Evolutionary conservation across 2,888 invertebrate genomes (phyloP).

Genomic region (Cyclophora albipunctata): DNA sequence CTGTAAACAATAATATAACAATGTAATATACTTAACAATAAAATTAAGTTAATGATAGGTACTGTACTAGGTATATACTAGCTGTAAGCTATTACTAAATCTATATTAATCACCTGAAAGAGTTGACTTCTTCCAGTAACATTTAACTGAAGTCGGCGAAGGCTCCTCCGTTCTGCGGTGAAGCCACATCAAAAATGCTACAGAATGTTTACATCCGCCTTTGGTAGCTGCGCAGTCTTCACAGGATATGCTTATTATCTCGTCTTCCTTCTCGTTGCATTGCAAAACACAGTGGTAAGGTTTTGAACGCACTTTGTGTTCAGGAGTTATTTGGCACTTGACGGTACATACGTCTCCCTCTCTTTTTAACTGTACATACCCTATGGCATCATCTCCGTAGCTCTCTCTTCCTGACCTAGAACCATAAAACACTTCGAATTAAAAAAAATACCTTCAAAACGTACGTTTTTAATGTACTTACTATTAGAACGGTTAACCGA

Average conservation of each 20-base stretch:
- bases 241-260: slow-evolving; percentile 2
- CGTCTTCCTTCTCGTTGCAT: slow-evolving; percentile 3
- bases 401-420: too few species aligned
- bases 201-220: slow-evolving; percentile 13
- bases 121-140: slow-evolving; percentile 9
- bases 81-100: neutral
- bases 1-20: slow-evolving; percentile 1
- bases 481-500: too few species aligned
- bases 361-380: neutral
- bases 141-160: slow-evolving; percentile 3
- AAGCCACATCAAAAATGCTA: slow-evolving; percentile 13
- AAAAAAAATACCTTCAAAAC: too few species aligned
- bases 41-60: too few species aligned
- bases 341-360: slow-evolving; percentile 5
- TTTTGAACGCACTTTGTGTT: slow-evolving; percentile 3
- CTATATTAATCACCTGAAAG: neutral
- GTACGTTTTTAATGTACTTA: too few species aligned
- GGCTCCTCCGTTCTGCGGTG: slow-evolving; percentile 7
- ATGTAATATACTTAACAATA: neutral
- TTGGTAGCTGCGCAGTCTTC: slow-evolving; percentile 7
- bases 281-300: neutral
- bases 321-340: slow-evolving; percentile 5
- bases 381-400: too few species aligned
- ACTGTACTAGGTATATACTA: too few species aligned
- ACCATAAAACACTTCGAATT: too few species aligned